A percentile compares a stretch with the other conserved stretches of the same genome.
phyloP scores from a whole-genome alignment of 2,888 invertebrate genomes.

The Melanostoma scalare region DNA sequence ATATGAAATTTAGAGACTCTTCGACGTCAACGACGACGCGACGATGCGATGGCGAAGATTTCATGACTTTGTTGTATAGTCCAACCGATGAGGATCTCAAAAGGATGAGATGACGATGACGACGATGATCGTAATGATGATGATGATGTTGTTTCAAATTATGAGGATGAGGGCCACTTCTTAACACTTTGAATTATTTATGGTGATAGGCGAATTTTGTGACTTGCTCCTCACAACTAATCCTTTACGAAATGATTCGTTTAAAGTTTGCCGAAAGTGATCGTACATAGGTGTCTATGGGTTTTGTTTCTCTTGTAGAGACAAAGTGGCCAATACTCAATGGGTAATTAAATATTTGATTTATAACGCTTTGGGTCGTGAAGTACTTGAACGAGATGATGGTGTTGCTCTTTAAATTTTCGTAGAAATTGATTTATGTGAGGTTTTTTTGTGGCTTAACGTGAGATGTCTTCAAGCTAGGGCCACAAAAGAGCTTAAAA shows the following conservation, averaged over 20 bases:
- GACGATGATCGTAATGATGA: constrained; percentile 39
- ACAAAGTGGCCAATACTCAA: constrained; percentile 72
- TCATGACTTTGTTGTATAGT: constrained; percentile 47
- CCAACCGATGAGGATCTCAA: constrained; percentile 19
- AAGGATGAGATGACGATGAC: constrained; percentile 12
- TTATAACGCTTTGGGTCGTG: constrained; percentile 40
- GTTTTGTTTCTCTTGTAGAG: constrained; percentile 65
- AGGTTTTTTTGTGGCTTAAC: constrained; percentile 35
- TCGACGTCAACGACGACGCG: constrained; percentile 31
- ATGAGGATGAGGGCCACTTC: constrained; percentile 71
- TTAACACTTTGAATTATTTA: constrained; percentile 72
- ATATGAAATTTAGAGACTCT: constrained; percentile 65
- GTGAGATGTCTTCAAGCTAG: not conserved
- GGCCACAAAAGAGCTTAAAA: too few species aligned
- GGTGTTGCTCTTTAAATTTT: constrained; percentile 54
- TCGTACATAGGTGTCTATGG: constrained; percentile 65
- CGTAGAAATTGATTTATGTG: constrained; percentile 70
- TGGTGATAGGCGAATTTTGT: constrained; percentile 68
- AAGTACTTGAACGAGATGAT: constrained; percentile 49
- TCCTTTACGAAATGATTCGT: constrained; percentile 30
- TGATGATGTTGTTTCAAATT: constrained; percentile 69
- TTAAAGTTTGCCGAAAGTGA: constrained; percentile 72
- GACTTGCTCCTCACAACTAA: constrained; percentile 24
- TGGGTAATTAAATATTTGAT: constrained; percentile 72
- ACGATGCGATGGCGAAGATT: constrained; percentile 24